These are phyloP conservation scores for Cantharis rufa DNA, from an alignment of 2,888 invertebrate species.

Conservation along the genomic window DNA sequence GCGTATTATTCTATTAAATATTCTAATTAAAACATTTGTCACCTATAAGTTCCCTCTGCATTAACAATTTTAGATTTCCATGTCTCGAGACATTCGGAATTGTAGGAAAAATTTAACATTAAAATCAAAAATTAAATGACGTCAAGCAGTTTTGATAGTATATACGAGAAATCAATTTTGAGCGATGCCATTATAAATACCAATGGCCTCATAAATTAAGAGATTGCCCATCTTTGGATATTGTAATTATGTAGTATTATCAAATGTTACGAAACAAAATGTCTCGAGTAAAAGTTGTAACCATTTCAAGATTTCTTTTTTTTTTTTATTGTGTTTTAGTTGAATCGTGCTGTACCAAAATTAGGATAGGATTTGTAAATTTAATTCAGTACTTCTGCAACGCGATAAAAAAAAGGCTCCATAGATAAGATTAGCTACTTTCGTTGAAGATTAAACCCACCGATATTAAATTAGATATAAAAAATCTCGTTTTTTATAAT, in stretches of 20 bases:
- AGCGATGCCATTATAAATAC: background rate
- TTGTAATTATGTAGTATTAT: background rate
- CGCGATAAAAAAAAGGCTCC: background rate
- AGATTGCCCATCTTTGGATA: background rate
- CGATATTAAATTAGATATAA: background rate
- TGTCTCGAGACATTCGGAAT: background rate
- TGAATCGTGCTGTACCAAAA: background rate
- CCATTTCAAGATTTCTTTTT: background rate
- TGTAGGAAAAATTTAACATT: background rate
- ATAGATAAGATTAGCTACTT: background rate
- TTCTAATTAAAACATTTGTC: background rate
- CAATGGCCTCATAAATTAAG: background rate
- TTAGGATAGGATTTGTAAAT: background rate
- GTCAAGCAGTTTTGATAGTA: background rate
- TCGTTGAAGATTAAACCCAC: background rate
- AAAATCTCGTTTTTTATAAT: background rate
- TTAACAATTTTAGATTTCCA: background rate
- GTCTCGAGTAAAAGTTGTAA: background rate
- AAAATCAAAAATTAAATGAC: background rate
- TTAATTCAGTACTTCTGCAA: background rate
- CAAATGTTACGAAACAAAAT: background rate
- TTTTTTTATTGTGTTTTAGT: background rate
- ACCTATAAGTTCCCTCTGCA: background rate
- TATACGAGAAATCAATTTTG: background rate
- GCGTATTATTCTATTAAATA: background rate